A percentile compares a stretch with the other conserved stretches of the same genome.
These are phyloP conservation scores for Apis cerana DNA, from an alignment of 1,140 invertebrate species.

Conservation along the genomic window DNA sequence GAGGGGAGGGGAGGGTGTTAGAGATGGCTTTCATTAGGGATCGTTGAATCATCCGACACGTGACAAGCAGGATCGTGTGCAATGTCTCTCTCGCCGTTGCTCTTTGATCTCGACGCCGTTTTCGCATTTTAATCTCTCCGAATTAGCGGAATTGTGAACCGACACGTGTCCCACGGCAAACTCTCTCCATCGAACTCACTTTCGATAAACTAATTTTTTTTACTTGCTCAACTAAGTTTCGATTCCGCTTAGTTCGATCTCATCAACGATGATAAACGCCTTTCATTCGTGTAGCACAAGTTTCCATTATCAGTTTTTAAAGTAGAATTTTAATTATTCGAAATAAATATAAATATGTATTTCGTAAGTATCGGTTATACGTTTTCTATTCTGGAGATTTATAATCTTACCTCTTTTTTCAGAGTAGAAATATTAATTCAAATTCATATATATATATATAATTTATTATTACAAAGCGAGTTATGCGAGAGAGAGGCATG, in stretches of 20 bases:
- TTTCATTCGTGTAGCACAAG: too few relatives aligned
- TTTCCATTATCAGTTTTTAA: background rate
- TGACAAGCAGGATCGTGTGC: slow-evolving; percentile 61
- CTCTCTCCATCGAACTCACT: background rate
- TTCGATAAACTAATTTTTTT: slow-evolving; percentile 4
- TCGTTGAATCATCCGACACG: slow-evolving; percentile 72
- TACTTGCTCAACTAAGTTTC: background rate
- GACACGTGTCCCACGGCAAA: slow-evolving; percentile 43
- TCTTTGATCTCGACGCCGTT: slow-evolving; percentile 58
- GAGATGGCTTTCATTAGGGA: slow-evolving; percentile 72
- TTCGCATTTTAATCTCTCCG: slow-evolving; percentile 52
- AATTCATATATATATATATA: too few relatives aligned
- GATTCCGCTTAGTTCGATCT: too few relatives aligned
- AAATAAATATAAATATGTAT: too few relatives aligned
- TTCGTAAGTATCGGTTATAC: too few relatives aligned
- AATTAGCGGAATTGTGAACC: slow-evolving; percentile 48
- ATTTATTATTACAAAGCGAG: background rate
- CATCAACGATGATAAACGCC: too few relatives aligned
- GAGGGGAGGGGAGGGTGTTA: slow-evolving; percentile 57
- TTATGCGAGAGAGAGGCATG: background rate
- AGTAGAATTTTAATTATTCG: background rate
- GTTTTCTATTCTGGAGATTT: too few relatives aligned
- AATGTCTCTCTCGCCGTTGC: slow-evolving; percentile 18
- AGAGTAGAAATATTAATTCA: too few relatives aligned
- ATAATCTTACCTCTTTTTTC: too few relatives aligned